Evolutionary conservation across 2,888 invertebrate genomes (phyloP), one percentile per base, ranked within the genome.

Genomic region (Gastrophysa polygoni): DNA sequence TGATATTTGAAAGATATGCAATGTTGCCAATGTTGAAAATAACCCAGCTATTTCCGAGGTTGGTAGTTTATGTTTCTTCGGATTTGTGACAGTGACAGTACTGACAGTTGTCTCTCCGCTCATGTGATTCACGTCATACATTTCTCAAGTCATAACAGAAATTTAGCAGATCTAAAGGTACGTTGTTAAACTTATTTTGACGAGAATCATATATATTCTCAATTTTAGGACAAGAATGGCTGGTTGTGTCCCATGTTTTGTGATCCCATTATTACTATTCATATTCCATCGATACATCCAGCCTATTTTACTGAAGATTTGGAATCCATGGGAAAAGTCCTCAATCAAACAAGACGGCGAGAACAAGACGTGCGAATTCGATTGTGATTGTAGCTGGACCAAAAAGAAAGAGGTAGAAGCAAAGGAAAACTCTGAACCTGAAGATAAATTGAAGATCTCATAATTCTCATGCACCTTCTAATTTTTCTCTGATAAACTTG

Each of bases 221-320:
- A 32, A n/a, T 55, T 44, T 55, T 46, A 55, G 8, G 10, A 8
- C 11, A 7, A 32, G 2, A 32, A 82, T 82, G 82, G 82, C 81
- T 66, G 81, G 81, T 29, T 94, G 94, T 77, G 85, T 94, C 62
- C 93, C 94, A 17, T 95, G 95, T 79, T 90, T 95, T 73, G 88
- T 93, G 66, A 89, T 95, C 77, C 95, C 95, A 1, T 82, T 93
- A 63, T 82, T 95, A 47, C 83, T 95, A 11, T 91, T 90, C 74
- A 85, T 95, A 65, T 95, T 93, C 89, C 92, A 93, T 78, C 90
- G 89, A 77, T 90, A 92, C 73, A 85, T 95, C 64, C 93, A 94
- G 78, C 95, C 95, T 0, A 85, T 93, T 66, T 81, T 95, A 51
- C 78, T 92, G 54, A 89, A 89, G 67, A 90, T 90, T 76, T 94